These are phyloP conservation scores for Escarpia spicata DNA, from an alignment of 2,888 invertebrate genomes.

Conservation along the genomic window DNA sequence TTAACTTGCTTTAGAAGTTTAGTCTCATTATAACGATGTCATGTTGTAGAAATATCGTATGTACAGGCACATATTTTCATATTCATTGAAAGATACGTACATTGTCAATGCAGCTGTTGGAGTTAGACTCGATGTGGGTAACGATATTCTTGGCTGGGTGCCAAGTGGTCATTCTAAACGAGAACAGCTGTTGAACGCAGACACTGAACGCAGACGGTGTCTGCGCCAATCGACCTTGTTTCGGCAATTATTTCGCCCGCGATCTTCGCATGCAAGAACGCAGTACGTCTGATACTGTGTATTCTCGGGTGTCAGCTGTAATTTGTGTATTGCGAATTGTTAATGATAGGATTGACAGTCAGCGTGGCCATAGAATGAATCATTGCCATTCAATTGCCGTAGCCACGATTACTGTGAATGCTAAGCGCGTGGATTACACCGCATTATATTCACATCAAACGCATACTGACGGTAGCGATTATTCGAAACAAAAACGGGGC, in stretches of 20 bases:
- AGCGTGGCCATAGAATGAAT: not conserved
- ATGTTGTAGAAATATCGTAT: not conserved
- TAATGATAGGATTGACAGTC: not conserved
- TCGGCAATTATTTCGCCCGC: not conserved
- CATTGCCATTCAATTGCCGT: not conserved
- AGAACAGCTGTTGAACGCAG: constrained; percentile 13
- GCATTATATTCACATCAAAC: not conserved
- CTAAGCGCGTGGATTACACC: not conserved
- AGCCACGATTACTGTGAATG: constrained; percentile 1
- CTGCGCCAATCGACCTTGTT: not conserved
- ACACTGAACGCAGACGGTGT: not conserved
- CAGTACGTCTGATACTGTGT: not conserved
- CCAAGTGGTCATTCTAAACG: not conserved
- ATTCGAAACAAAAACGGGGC: not conserved
- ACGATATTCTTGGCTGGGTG: not conserved
- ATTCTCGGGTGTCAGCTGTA: not conserved
- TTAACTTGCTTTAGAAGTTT: not conserved
- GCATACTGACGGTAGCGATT: not conserved
- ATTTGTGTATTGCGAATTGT: not conserved
- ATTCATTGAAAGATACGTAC: not conserved
- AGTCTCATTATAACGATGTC: not conserved
- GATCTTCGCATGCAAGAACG: not conserved
- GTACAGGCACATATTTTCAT: not conserved
- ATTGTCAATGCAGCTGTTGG: not conserved
- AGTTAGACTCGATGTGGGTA: not conserved